Percentiles rank a stretch among this genome's conserved stretches.
Evolutionary conservation across 1,140 invertebrate species (phyloP).

Genomic region (Drosophila bipectinata): DNA sequence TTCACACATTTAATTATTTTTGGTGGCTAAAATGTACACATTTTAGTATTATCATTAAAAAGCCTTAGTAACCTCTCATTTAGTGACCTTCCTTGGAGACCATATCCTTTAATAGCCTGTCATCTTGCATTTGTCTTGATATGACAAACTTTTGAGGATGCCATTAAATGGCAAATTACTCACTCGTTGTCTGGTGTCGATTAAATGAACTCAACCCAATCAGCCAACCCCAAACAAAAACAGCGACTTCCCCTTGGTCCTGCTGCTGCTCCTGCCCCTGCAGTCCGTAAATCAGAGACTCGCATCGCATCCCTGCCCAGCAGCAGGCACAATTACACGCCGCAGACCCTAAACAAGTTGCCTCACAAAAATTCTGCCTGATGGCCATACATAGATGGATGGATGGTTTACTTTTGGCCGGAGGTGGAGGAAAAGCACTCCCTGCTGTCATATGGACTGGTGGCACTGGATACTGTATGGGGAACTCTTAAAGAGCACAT

Average conservation of each 20-base stretch:
- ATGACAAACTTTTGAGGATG: slow-evolving; percentile 45
- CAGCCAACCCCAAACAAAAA: slow-evolving; percentile 53
- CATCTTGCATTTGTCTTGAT: slow-evolving; percentile 54
- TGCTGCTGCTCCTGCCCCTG: neutral
- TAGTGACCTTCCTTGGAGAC: slow-evolving; percentile 7
- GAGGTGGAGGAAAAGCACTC: slow-evolving; percentile 42
- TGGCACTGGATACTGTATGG: slow-evolving; percentile 29
- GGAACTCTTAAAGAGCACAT: slow-evolving; percentile 83
- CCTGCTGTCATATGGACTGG: slow-evolving; percentile 38
- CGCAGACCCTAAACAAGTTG: slow-evolving; percentile 69
- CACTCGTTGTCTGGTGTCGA: slow-evolving; percentile 64
- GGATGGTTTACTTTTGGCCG: slow-evolving; percentile 39
- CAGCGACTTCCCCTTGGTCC: slow-evolving; percentile 8
- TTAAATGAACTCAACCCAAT: slow-evolving; percentile 75
- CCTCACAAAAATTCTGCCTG: slow-evolving; percentile 68
- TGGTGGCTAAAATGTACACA: neutral
- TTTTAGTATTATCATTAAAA: neutral
- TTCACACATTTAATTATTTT: too few species aligned
- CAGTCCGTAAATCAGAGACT: slow-evolving; percentile 5
- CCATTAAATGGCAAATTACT: slow-evolving; percentile 74
- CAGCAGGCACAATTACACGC: slow-evolving; percentile 76
- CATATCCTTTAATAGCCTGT: slow-evolving; percentile 48
- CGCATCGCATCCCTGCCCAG: slow-evolving; percentile 41
- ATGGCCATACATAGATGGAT: slow-evolving; percentile 79
- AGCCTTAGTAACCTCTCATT: neutral